These are phyloP conservation scores for Andrena dorsata DNA, from an alignment of 2,888 invertebrate genomes.

Conservation along the genomic window DNA sequence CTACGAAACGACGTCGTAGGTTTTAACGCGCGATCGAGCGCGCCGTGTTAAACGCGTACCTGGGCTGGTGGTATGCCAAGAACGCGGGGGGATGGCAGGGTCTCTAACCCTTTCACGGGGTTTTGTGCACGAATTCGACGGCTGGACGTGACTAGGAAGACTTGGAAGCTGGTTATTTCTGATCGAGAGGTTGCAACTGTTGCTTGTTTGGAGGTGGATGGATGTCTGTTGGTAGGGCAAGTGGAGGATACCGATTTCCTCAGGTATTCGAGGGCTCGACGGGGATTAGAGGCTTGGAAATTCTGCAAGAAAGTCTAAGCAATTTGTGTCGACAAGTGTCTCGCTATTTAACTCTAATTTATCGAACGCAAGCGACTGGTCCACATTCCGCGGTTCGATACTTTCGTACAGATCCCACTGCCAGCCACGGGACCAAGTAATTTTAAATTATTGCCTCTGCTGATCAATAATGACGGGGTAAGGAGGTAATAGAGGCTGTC, in stretches of 20 bases:
- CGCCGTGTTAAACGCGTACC: conserved; percentile 16
- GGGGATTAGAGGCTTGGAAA: background rate
- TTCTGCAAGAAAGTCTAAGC: background rate
- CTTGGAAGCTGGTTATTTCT: no score
- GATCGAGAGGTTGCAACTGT: no score
- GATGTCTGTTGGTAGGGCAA: no score
- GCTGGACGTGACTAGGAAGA: background rate
- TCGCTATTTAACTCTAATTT: conserved; percentile 14
- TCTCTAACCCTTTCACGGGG: conserved; percentile 14
- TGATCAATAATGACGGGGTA: conserved; percentile 36
- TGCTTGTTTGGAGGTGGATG: no score
- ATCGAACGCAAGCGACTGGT: background rate
- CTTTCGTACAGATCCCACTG: conserved; percentile 11
- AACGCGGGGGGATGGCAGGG: background rate
- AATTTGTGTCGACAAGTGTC: conserved; percentile 17
- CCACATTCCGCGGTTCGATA: conserved; percentile 18
- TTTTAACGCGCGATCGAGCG: conserved; percentile 27
- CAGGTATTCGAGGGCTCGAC: no score
- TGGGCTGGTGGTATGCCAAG: background rate
- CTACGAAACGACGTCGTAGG: background rate
- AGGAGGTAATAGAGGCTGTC: conserved; percentile 25
- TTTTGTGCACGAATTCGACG: background rate
- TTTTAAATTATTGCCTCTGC: conserved; percentile 45
- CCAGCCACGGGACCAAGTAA: conserved; percentile 2
- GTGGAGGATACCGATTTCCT: no score